Conservation (phyloP, 1,140 invertebrate species). For the Eufriesea mexicana region DNA sequence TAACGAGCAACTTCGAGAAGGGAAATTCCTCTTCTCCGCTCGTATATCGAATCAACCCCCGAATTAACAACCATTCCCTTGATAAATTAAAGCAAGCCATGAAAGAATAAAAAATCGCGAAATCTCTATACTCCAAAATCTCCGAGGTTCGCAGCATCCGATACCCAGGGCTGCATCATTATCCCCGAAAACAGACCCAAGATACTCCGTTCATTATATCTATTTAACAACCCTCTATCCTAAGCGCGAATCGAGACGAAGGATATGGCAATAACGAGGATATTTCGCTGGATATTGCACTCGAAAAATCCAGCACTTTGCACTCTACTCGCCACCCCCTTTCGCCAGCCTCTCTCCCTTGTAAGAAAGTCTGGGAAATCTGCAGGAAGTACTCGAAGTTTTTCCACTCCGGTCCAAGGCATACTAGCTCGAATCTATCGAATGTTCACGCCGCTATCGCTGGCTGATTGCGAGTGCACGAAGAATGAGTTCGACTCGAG, state of each 20-base stretch:
- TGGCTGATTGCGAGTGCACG: constrained; percentile 17
- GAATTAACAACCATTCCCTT: too few relatives aligned
- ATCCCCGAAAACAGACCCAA: not conserved
- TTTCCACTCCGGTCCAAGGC: not conserved
- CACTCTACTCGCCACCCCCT: not conserved
- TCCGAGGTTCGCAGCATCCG: too few relatives aligned
- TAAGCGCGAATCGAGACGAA: not conserved
- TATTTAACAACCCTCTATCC: not conserved
- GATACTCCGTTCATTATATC: not conserved
- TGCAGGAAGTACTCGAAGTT: constrained; percentile 7
- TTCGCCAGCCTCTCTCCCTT: not conserved
- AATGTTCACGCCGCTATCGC: constrained; percentile 14
- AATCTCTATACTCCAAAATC: too few relatives aligned
- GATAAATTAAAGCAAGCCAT: too few relatives aligned
- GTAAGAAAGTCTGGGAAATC: not conserved
- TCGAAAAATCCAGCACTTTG: not conserved
- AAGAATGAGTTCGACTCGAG: constrained; percentile 25
- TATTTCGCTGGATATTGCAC: not conserved
- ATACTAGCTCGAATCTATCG: not conserved
- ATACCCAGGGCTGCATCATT: too few relatives aligned
- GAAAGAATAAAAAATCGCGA: too few relatives aligned
- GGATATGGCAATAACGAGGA: not conserved
- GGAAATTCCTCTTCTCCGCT: not conserved
- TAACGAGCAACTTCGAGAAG: not conserved
- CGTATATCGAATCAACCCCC: too few relatives aligned